Conservation (phyloP, 2,113 vertebrate genomes). For the Telmatochromis sp. region DNA sequence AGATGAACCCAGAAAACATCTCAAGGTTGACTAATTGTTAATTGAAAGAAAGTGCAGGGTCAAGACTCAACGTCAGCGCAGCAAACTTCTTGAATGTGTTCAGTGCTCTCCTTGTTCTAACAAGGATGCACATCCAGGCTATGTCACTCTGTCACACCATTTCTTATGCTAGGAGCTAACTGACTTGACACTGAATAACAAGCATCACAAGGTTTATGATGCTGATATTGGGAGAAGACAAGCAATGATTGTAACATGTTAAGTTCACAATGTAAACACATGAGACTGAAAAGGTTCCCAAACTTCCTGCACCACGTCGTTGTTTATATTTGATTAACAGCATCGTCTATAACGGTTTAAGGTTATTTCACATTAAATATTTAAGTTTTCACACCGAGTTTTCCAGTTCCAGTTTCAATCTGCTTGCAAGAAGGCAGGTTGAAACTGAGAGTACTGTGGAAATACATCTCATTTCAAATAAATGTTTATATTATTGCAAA, state of each 20-base stretch:
- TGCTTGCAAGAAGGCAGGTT: not conserved
- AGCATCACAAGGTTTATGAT: not conserved
- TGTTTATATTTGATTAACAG: not conserved
- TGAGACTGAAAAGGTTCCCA: not conserved
- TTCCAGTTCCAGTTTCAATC: not conserved
- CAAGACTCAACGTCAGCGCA: accelerated
- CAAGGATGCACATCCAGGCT: accelerated
- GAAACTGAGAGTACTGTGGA: not conserved
- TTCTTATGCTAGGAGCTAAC: not conserved
- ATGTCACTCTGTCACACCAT: not conserved
- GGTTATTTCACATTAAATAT: not conserved
- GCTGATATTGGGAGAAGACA: not conserved
- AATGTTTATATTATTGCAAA: not conserved
- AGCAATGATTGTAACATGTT: not conserved
- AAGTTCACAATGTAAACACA: not conserved
- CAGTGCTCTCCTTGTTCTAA: accelerated
- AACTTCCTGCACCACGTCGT: accelerated
- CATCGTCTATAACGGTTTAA: accelerated
- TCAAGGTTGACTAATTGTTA: not conserved
- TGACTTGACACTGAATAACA: not conserved
- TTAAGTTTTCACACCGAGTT: not conserved
- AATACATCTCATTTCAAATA: not conserved
- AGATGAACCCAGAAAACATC: not conserved
- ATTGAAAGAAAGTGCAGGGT: accelerated
- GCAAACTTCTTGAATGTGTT: not conserved